Base-by-base conservation (phyloP, 1,140 invertebrate species). In the Euglossa dilemma region DNA sequence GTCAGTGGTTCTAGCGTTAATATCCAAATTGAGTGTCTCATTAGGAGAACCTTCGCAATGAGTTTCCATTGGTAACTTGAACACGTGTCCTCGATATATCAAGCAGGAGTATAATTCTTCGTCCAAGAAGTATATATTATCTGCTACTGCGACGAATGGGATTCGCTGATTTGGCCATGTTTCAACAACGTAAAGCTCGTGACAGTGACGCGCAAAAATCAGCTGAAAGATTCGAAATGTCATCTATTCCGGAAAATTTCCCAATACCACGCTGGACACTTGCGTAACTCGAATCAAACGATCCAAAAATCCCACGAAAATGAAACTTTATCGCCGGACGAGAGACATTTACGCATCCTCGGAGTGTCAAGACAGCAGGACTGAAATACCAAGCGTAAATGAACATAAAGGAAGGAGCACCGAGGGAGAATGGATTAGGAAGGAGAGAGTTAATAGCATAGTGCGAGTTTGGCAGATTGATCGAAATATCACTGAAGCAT, bases 171-270 rank as follows among this genome's bases (percentile, higher is more conserved):
- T 83, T 93, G 92, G 92, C 91, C 71, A 64, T 70, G 87, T 80
- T 90, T 92, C 91, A 92, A 93, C 87, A 84, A 86, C 88, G 91
- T 85, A 88, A 88, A 86, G 87, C 87, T 73, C 85, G 87, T 83
- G 85, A 87, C 77, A 71, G 54, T 69, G 85, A 88, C 54, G 71
- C 73, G 72, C 57, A 80, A 89, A 78, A 79, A 82, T 86, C 78
- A 36, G 76, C n/a, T 9, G 47, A 72, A 54, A 71, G 6, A 64
- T 69, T 64, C 64, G 52, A 25, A 82, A 81, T 83, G 77, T 86
- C 78, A 78, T 50, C 23, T 59, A 45, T 47, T 25, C 56, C 36
- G n/a, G 71, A 12, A n/a, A 59, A 74, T 74, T 9, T 25, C 6
- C 11, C 12, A 16, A 74, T 61, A 8, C 23, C 14, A 43, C 36